Conservation (phyloP, 2,888 invertebrate species). For the Melanchra persicariae region DNA sequence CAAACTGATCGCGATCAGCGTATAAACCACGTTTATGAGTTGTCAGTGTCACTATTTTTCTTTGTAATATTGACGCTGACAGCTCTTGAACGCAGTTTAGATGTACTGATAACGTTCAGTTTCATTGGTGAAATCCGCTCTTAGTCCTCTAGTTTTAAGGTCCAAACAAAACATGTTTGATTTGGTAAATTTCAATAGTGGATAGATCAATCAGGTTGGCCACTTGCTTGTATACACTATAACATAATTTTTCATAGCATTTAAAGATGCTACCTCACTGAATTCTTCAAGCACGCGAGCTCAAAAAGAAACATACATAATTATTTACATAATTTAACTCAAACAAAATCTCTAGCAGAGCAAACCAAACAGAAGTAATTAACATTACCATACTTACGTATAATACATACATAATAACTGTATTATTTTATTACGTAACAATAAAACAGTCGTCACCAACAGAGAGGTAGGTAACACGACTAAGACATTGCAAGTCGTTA, state of each 20-base stretch:
- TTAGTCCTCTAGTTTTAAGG: too few relatives aligned
- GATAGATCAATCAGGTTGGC: background rate
- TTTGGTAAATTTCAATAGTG: too few relatives aligned
- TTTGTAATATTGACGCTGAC: too few relatives aligned
- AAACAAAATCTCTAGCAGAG: slow-evolving; percentile 3
- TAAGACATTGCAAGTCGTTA: slow-evolving; percentile 22
- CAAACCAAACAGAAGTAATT: slow-evolving; percentile 37
- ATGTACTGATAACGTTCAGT: too few relatives aligned
- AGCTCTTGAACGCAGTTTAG: too few relatives aligned
- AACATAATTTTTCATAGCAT: background rate
- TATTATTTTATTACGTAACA: slow-evolving; percentile 49
- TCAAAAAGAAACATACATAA: slow-evolving; percentile 2
- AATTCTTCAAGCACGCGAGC: background rate
- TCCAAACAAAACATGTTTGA: too few relatives aligned
- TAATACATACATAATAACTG: slow-evolving; percentile 26
- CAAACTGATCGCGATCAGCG: too few relatives aligned
- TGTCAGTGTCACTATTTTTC: too few relatives aligned
- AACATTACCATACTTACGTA: slow-evolving; percentile 37
- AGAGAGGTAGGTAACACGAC: background rate
- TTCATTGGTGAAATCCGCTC: too few relatives aligned
- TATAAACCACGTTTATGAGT: too few relatives aligned
- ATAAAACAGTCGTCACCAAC: background rate
- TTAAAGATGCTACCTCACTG: background rate
- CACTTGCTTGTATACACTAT: background rate
- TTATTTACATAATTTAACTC: slow-evolving; percentile 34